Evolutionary conservation across 2,113 vertebrate species (phyloP), one percentile per base, ranked within the genome.

Genomic region (Nansenia antarctica): DNA sequence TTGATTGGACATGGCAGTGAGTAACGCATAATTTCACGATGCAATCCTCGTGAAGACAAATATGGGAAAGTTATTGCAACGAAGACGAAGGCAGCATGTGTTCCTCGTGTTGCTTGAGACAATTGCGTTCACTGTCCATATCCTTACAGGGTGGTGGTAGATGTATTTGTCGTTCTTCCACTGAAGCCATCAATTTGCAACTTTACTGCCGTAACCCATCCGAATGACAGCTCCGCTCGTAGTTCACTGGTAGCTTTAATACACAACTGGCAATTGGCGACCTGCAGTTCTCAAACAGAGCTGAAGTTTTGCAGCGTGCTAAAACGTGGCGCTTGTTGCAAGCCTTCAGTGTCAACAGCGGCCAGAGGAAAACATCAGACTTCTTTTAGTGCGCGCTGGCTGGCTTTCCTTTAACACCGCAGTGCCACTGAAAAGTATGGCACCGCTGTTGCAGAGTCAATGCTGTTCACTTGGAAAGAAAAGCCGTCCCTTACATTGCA

Each of bases 261-360:
- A 22, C 20, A 12, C 9, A 11, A 9, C 12, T 60, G 7, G 74
- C 61, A 61, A 70, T 52, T 60, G 58, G 61, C 62, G 30, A 45
- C 1, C 42, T 69, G 67, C 73, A 65, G 59, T 45, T 60, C 32
- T 35, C 57, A 30, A 72, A 79, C 60, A 72, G 63, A 1, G 47
- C 65, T 66, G 67, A 69, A 57, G 70, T 79, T 68, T 69, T 42
- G 62, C 55, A 39, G 60, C 32, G 8, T 69, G 65, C 76, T 74
- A 76, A 64, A 88, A 87, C 88, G 85, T 86, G 86, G 86, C 85
- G 83, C 3, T 68, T 74, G 74, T 35, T 58, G 68, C 57, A 20
- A 9, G 6, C 9, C 65, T 81, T 72, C 81, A 62, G 78, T 80
- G 78, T 90, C 81, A 88, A 88, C 85, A 89, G 71, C 80, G 64